Evolutionary conservation across 2,888 invertebrate species (phyloP).

Genomic region (Hyposoter didymator): DNA sequence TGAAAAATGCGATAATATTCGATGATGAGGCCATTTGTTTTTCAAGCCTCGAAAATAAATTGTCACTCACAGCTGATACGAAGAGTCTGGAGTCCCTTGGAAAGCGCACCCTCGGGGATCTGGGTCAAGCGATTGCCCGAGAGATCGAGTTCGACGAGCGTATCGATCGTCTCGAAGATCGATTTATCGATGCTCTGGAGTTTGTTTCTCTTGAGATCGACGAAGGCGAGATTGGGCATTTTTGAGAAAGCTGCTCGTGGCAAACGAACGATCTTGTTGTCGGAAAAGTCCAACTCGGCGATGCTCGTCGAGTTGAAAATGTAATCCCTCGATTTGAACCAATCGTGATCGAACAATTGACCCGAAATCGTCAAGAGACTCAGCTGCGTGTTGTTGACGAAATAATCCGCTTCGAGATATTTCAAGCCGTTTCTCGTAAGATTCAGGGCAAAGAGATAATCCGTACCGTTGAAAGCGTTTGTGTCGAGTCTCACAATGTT

Average conservation of each 20-base stretch:
- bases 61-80: constrained; percentile 73
- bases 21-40: background rate
- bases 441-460: constrained; percentile 89
- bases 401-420: constrained; percentile 89
- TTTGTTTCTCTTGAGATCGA: constrained; percentile 89
- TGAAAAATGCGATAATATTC: background rate
- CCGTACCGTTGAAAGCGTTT: constrained; percentile 89
- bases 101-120: constrained; percentile 88
- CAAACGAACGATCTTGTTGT: constrained; percentile 88
- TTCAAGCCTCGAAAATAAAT: background rate
- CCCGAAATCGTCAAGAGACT: constrained; percentile 88
- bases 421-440: constrained; percentile 89
- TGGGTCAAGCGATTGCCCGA: constrained; percentile 89
- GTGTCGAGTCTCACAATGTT: constrained; percentile 88
- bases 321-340: constrained; percentile 81
- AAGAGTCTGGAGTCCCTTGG: constrained; percentile 88
- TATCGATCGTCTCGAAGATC: constrained; percentile 87
- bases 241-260: constrained; percentile 88
- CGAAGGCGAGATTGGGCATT: constrained; percentile 88
- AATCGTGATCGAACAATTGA: constrained; percentile 86
- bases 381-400: constrained; percentile 88
- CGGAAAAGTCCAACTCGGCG: constrained; percentile 90
- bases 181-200: constrained; percentile 87
- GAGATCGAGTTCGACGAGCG: constrained; percentile 90
- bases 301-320: constrained; percentile 87